These are phyloP conservation scores for Branchinecta lynchi DNA, from an alignment of 1,140 invertebrate species.

Conservation along the genomic window DNA sequence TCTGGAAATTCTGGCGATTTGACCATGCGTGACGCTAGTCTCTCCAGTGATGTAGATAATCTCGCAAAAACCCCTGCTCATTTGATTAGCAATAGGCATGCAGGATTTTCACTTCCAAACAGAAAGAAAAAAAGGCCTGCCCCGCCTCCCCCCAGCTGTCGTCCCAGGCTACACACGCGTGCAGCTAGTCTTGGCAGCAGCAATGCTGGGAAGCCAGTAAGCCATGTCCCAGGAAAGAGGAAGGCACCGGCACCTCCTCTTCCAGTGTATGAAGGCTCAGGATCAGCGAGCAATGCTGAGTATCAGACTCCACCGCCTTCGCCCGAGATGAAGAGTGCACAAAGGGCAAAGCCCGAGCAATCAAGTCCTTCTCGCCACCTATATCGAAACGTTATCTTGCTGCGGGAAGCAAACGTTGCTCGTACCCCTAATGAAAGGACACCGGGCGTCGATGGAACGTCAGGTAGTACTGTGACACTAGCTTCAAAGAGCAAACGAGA, in stretches of 20 bases:
- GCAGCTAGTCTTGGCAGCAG: neutral
- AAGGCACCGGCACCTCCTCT: slow-evolving; percentile 49
- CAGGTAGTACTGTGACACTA: neutral
- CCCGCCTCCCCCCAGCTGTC: neutral
- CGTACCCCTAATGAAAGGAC: too few species aligned
- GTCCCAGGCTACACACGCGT: neutral
- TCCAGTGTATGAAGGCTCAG: neutral
- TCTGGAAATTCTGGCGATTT: too few species aligned
- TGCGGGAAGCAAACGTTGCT: too few species aligned
- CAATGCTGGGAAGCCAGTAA: slow-evolving; percentile 20
- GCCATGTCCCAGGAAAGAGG: slow-evolving; percentile 54
- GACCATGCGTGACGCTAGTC: too few species aligned
- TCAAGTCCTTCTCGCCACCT: neutral
- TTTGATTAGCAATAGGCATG: neutral
- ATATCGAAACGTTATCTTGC: neutral
- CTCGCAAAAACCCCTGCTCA: neutral
- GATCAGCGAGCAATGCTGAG: neutral
- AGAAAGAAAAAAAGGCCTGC: neutral
- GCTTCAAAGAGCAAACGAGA: neutral
- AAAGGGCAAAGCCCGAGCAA: neutral
- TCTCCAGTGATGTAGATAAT: neutral
- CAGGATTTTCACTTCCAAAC: neutral
- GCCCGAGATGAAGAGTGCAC: neutral
- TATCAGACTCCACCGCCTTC: neutral
- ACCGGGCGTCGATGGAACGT: neutral